phyloP scores from a whole-genome alignment of 1,140 invertebrate genomes.

The Mylabris phalerata region DNA sequence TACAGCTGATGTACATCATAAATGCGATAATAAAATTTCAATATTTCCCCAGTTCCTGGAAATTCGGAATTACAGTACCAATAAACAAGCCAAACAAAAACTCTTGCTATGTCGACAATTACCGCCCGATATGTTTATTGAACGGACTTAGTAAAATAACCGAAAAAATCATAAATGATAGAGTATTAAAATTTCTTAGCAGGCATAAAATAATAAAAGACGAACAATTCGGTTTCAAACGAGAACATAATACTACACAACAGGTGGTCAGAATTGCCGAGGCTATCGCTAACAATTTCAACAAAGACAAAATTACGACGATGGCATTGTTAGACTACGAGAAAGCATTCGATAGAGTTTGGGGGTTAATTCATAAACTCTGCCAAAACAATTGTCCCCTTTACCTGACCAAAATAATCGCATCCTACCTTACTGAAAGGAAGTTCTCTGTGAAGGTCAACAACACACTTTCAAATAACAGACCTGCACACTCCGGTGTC shows the following conservation, averaged over 20 bases:
- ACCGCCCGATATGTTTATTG: conserved; percentile 37
- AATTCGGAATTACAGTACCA: conserved; percentile 36
- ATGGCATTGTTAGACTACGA: conserved; percentile 31
- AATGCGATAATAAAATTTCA: conserved; percentile 29
- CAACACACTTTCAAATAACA: too few relatives aligned
- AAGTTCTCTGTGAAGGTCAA: conserved; percentile 2
- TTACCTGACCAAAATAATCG: conserved; percentile 21
- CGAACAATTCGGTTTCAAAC: too few relatives aligned
- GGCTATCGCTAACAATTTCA: conserved; percentile 34
- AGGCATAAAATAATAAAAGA: too few relatives aligned
- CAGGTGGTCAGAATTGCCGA: too few relatives aligned
- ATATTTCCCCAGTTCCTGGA: conserved; percentile 37
- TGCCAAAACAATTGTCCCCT: conserved; percentile 3
- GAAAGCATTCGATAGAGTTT: conserved; percentile 38
- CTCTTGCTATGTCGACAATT: conserved; percentile 18
- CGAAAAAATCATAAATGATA: conserved; percentile 27
- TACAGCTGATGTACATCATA: conserved; percentile 10
- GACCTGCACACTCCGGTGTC: too few relatives aligned
- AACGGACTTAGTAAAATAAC: conserved; percentile 31
- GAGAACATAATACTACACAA: too few relatives aligned
- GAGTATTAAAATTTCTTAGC: too few relatives aligned
- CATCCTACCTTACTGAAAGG: conserved; percentile 23
- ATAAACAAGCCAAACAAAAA: conserved; percentile 39
- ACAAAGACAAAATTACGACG: conserved; percentile 22
- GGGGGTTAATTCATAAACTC: conserved; percentile 35